Base-by-base conservation (phyloP, 2,888 invertebrate genomes). In the Dolomedes plantarius region DNA sequence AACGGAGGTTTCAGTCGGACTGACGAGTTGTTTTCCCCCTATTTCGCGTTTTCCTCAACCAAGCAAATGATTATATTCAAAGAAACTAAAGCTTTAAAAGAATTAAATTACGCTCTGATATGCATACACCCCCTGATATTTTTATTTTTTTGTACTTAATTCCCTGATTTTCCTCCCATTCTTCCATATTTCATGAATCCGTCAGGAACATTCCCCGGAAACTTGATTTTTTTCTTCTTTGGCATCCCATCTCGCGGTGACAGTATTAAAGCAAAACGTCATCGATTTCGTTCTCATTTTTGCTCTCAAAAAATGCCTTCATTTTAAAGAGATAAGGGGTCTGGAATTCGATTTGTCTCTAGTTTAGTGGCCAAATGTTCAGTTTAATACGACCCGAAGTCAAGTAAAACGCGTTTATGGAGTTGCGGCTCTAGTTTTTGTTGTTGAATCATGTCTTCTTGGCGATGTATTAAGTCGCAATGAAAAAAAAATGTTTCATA, bases 341-440 rank as follows among this genome's bases (percentile, higher is more conserved):
- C 68, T 19, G 36, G 39, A 28, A 75, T 75, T 65, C 64, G 75
- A 75, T 75, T 41, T 75, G 64, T 64, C 41, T 27, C 6, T n/a
- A 27, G 2, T 19, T 41, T 41, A 39, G 29, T 23, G 23, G 68
- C 68, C 39, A 23, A 32, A 39, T 75, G 75, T 65, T n/a, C 75
- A 65, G 29, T 39, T 69, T 27, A 36, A 69, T 39, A 39, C 36
- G 36, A 13, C 39, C 68, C 28, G 32, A 27, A 69, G 39, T 69
- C 9, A 19, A n/a, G 68, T 69, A 13, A 69, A 39, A 27, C 36
- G 36, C 36, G 56, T 36, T 46, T 23, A 56, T 56, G 23, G 1
- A 23, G 23, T 56, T 56, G 56, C 2, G 23, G 23, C 19, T 23
- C 1, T 23, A 5, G 16, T 23, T 56, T 16, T 6, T 16, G 2